Percentiles rank a stretch among this genome's conserved stretches.
These are phyloP conservation scores for Chrysaora quinquecirrha DNA, from an alignment of 30 jellyfish, hydroid and myxozoan genomes.

Conservation along the genomic window DNA sequence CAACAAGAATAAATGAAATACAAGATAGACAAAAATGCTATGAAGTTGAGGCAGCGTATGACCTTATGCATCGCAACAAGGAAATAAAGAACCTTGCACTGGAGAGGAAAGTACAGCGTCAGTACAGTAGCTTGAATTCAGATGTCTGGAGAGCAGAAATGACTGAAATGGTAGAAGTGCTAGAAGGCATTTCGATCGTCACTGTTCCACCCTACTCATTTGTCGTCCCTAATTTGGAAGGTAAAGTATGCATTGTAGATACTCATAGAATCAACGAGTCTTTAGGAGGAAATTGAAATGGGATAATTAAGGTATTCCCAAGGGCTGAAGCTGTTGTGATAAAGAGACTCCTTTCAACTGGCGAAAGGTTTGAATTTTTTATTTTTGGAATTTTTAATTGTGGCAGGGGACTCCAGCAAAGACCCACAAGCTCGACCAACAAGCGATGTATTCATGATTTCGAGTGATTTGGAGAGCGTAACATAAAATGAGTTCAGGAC, in stretches of 20 bases:
- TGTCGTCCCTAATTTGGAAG: neutral
- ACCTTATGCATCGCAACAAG: neutral
- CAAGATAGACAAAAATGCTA: neutral
- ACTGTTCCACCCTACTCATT: constrained; percentile 4
- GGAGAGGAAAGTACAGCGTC: neutral
- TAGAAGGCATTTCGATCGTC: neutral
- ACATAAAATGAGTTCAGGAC: neutral
- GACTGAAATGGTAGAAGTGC: neutral
- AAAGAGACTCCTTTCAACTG: too few relatives aligned
- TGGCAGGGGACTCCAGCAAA: too few relatives aligned
- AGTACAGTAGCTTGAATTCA: neutral
- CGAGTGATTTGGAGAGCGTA: neutral
- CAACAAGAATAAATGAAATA: neutral
- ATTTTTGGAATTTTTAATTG: too few relatives aligned
- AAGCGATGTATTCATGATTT: neutral
- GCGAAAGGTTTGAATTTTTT: too few relatives aligned
- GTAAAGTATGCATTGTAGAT: neutral
- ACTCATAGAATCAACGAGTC: neutral
- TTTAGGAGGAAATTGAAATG: constrained; percentile 9
- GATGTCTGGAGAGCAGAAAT: neutral
- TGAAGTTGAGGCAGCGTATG: neutral
- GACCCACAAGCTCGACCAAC: too few relatives aligned
- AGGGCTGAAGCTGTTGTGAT: neutral
- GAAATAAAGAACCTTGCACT: neutral
- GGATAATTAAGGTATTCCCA: neutral